phyloP scores from a whole-genome alignment of 2,888 invertebrate genomes.

The Psylliodes chrysocephalus region DNA sequence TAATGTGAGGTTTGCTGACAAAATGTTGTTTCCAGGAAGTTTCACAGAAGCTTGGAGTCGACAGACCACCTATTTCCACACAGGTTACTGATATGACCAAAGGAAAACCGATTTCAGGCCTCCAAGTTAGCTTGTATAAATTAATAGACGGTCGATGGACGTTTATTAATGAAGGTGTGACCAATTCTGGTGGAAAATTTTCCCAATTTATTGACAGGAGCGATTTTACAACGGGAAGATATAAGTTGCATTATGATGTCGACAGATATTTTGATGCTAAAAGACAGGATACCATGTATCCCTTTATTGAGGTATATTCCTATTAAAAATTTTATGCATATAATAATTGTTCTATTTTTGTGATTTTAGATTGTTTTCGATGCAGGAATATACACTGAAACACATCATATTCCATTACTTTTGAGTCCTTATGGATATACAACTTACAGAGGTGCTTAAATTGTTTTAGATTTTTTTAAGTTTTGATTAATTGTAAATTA shows the following conservation, averaged over 20 bases:
- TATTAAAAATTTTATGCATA: neutral
- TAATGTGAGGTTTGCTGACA: too few species aligned
- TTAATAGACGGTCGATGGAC: conserved; percentile 75
- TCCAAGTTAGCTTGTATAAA: conserved; percentile 76
- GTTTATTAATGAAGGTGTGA: conserved; percentile 71
- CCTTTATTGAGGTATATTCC: conserved; percentile 75
- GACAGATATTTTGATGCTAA: conserved; percentile 74
- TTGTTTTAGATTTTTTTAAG: conserved; percentile 8
- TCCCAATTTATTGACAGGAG: conserved; percentile 70
- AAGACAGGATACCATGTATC: conserved; percentile 75
- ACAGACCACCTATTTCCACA: conserved; percentile 73
- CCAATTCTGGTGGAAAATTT: conserved; percentile 75
- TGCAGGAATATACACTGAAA: conserved; percentile 70
- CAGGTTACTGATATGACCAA: conserved; percentile 79
- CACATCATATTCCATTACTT: conserved; percentile 81
- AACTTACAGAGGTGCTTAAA: conserved; percentile 77
- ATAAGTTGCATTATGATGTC: conserved; percentile 80
- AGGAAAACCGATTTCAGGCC: conserved; percentile 73
- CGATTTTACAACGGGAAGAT: conserved; percentile 74
- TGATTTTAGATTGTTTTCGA: conserved; percentile 75
- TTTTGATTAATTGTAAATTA: too few species aligned
- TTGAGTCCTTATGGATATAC: conserved; percentile 82
- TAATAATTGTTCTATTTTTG: conserved; percentile 22
- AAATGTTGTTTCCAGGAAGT: conserved; percentile 24
- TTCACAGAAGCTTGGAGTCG: conserved; percentile 8